phyloP scores from a whole-genome alignment of 1,140 invertebrate species.

The Mercenaria mercenaria region DNA sequence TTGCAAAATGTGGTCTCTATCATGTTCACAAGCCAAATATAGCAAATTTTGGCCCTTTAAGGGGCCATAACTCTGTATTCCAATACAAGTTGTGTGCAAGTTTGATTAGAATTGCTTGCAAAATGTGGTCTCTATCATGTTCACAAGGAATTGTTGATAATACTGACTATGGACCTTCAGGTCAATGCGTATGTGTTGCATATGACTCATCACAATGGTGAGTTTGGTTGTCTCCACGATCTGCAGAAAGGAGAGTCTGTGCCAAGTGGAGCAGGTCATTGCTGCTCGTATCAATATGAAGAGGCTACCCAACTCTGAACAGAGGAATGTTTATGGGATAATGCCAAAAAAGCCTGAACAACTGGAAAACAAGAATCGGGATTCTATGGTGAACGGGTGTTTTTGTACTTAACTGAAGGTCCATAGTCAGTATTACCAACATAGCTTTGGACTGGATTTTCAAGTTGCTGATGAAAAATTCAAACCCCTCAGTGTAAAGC shows the following conservation, averaged over 20 bases:
- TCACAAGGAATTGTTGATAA: slow-evolving; percentile 18
- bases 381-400: not conserved
- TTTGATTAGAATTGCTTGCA: too few species aligned
- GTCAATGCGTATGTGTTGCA: not conserved
- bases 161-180: slow-evolving; percentile 48
- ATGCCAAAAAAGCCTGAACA: not conserved
- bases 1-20: too few species aligned
- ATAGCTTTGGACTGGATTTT: too few species aligned
- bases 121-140: too few species aligned
- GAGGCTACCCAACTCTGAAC: not conserved
- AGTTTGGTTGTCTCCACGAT: slow-evolving; percentile 35
- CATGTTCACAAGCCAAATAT: too few species aligned
- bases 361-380: not conserved
- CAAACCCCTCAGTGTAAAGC: too few species aligned
- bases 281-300: slow-evolving; percentile 47
- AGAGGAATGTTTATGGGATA: not conserved
- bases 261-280: slow-evolving; percentile 8
- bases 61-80: too few species aligned
- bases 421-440: too few species aligned
- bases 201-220: slow-evolving; percentile 42
- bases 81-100: too few species aligned
- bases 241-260: not conserved
- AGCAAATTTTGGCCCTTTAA: too few species aligned
- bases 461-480: too few species aligned
- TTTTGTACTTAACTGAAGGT: not conserved